Evolutionary conservation across 2,888 invertebrate species (phyloP).

Genomic region (Calameuta pallipes): DNA sequence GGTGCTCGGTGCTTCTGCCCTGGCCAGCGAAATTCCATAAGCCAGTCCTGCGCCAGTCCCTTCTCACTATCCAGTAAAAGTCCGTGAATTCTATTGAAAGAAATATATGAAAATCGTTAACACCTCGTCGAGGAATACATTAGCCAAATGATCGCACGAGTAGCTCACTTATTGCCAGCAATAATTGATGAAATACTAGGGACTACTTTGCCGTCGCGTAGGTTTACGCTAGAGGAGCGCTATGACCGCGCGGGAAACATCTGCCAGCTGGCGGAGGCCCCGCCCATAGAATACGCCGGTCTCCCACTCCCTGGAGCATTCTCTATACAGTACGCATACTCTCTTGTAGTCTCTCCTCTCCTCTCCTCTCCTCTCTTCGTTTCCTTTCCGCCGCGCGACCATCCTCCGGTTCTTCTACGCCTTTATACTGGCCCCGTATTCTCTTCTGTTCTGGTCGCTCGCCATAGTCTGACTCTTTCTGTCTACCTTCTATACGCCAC

Average conservation of each 20-base stretch:
- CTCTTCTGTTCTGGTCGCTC: not conserved
- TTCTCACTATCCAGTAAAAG: not conserved
- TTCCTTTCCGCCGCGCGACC: not conserved
- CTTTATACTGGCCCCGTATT: not conserved
- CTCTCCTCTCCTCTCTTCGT: constrained; percentile 16
- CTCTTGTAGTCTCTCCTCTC: constrained; percentile 28
- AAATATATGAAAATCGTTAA: not conserved
- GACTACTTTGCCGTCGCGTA: constrained; percentile 54
- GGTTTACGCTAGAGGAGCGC: constrained; percentile 54
- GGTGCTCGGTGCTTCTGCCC: constrained; percentile 41
- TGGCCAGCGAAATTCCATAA: constrained; percentile 37
- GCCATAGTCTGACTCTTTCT: not conserved
- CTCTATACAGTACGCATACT: not conserved
- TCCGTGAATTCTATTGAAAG: not conserved
- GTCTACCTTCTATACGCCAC: not conserved
- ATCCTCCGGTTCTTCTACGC: not conserved
- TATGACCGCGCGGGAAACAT: constrained; percentile 67
- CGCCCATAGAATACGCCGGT: constrained; percentile 67
- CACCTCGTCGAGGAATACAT: not conserved
- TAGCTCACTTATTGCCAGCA: not conserved
- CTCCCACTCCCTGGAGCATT: not conserved
- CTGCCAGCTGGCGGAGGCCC: constrained; percentile 72
- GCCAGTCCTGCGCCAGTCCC: constrained; percentile 35
- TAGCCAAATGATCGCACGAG: not conserved
- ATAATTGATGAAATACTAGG: constrained; percentile 21